Evolutionary conservation across 2,888 invertebrate genomes (phyloP).

Genomic region (Tetramorium bicarinatum): DNA sequence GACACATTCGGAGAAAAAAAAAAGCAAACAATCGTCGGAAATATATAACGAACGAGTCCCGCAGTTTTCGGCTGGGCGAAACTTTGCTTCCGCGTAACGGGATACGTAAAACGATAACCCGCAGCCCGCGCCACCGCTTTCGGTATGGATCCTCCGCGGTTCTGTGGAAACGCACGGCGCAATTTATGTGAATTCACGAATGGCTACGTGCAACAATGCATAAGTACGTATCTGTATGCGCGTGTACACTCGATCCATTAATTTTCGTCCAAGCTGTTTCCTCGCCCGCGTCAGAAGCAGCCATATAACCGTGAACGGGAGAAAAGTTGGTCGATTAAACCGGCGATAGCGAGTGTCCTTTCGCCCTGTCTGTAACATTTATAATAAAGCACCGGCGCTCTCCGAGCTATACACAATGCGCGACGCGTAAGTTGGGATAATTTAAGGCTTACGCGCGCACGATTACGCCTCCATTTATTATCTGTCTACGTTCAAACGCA

Average conservation of each 20-base stretch:
- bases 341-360: slow-evolving; percentile 61
- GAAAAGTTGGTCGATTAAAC: slow-evolving; percentile 76
- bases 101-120: slow-evolving; percentile 65
- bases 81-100: slow-evolving; percentile 58
- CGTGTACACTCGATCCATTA: slow-evolving; percentile 74
- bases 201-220: slow-evolving; percentile 68
- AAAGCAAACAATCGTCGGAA: slow-evolving; percentile 69
- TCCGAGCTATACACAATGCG: slow-evolving; percentile 2
- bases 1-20: slow-evolving; percentile 10
- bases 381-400: slow-evolving; percentile 40
- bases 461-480: slow-evolving; percentile 15
- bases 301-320: slow-evolving; percentile 69
- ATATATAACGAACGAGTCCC: slow-evolving; percentile 66
- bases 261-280: slow-evolving; percentile 76
- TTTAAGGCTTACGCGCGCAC: slow-evolving; percentile 19
- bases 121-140: slow-evolving; percentile 40
- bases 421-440: slow-evolving; percentile 31
- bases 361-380: slow-evolving; percentile 33
- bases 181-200: slow-evolving; percentile 72
- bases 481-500: neutral
- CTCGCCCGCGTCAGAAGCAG: slow-evolving; percentile 73
- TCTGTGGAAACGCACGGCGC: slow-evolving; percentile 70
- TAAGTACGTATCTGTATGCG: slow-evolving; percentile 66
- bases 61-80: slow-evolving; percentile 54
- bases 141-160: slow-evolving; percentile 54